A percentile compares a stretch with the other conserved stretches of the same genome.
Conservation (phyloP, 1,140 invertebrate genomes). For the Pentalonia nigronervosa region DNA sequence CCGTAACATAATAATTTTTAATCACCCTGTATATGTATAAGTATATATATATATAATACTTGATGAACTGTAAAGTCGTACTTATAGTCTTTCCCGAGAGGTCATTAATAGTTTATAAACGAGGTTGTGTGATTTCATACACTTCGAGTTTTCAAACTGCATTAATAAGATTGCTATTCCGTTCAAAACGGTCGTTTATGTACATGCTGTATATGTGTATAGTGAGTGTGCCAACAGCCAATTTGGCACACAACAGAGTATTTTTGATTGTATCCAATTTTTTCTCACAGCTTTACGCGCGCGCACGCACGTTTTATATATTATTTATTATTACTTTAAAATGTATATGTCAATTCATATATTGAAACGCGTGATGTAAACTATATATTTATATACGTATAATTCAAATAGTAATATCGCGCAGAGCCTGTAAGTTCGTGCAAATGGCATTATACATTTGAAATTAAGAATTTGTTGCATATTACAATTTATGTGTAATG, state of each 20-base stretch:
- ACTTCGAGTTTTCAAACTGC: neutral
- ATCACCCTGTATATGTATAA: neutral
- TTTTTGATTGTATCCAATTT: constrained; percentile 40
- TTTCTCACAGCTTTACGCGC: constrained; percentile 18
- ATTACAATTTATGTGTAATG: no score
- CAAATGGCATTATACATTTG: no score
- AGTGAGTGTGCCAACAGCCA: constrained; percentile 18
- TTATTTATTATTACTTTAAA: neutral
- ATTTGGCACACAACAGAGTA: constrained; percentile 31
- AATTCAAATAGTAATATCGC: neutral
- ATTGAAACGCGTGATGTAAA: constrained; percentile 30
- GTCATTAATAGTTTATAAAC: constrained; percentile 18
- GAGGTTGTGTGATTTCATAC: neutral
- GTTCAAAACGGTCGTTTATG: constrained; percentile 37
- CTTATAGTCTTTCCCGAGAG: neutral
- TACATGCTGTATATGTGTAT: neutral
- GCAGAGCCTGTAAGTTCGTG: neutral
- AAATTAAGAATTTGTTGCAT: no score
- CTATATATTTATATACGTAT: neutral
- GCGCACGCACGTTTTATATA: neutral
- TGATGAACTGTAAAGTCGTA: neutral
- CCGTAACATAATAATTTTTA: no score
- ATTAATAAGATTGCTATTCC: constrained; percentile 30
- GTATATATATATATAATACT: neutral
- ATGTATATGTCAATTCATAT: neutral